A percentile compares a stretch with the other conserved stretches of the same genome.
Evolutionary conservation across 2,888 invertebrate species (phyloP).

Genomic region (Panopea generosa): DNA sequence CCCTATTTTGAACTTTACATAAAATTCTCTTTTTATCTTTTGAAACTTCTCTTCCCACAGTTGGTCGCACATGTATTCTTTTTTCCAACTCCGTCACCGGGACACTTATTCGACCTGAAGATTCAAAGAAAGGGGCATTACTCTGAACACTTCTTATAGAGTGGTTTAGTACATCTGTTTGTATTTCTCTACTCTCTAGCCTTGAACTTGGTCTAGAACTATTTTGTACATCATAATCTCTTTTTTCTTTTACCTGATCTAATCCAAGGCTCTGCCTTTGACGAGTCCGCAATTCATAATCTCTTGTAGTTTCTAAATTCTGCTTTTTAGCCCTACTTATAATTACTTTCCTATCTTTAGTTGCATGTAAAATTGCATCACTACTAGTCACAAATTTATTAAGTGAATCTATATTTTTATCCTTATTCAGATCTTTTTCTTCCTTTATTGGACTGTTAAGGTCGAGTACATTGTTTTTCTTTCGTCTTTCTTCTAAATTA

Average conservation of each 20-base stretch:
- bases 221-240: neutral
- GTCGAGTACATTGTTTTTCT: constrained; percentile 12
- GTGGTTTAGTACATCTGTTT: constrained; percentile 46
- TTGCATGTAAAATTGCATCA: constrained; percentile 42
- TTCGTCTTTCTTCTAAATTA: constrained; percentile 31
- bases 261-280: neutral
- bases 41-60: constrained; percentile 13
- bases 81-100: neutral
- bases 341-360: constrained; percentile 48
- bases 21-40: constrained; percentile 15
- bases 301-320: neutral
- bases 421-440: constrained; percentile 7
- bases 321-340: neutral
- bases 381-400: constrained; percentile 13
- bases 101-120: constrained; percentile 5
- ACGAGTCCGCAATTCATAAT: neutral
- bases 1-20: constrained; percentile 11
- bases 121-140: constrained; percentile 63
- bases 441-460: neutral
- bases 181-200: constrained; percentile 49
- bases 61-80: neutral
- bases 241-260: neutral
- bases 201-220: constrained; percentile 29
- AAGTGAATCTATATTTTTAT: neutral
- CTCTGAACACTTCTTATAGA: constrained; percentile 65